These are phyloP conservation scores for Erythrocercus mccallii DNA, from an alignment of 2,113 vertebrate genomes.

Conservation along the genomic window DNA sequence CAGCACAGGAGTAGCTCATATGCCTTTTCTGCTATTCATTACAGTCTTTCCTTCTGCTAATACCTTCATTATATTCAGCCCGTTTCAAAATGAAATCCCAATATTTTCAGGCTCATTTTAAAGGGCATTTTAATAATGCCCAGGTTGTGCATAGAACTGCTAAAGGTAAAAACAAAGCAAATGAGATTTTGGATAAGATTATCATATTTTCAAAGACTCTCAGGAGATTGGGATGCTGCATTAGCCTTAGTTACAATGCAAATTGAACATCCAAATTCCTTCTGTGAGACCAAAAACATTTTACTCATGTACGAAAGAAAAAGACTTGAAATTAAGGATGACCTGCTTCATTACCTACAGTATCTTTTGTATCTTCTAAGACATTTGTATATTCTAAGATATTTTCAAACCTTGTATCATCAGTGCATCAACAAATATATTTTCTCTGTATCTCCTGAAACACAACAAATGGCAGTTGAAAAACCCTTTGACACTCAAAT, in stretches of 20 bases:
- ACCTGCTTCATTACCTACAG: background rate
- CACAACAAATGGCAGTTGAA: background rate
- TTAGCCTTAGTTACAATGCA: background rate
- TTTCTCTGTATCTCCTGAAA: background rate
- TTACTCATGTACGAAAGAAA: background rate
- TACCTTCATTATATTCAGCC: background rate
- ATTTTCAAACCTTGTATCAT: background rate
- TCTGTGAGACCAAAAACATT: background rate
- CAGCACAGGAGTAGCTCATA: background rate
- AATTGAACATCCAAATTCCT: background rate
- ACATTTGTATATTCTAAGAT: background rate
- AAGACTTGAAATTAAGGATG: background rate
- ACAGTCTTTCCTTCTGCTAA: background rate
- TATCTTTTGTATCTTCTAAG: background rate
- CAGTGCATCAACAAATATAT: background rate
- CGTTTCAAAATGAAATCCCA: slow-evolving; percentile 3
- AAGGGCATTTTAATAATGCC: slow-evolving; percentile 15
- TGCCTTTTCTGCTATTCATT: background rate
- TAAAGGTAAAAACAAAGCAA: slow-evolving; percentile 36
- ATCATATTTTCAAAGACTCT: background rate
- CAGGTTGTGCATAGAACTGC: background rate
- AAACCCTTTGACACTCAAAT: background rate
- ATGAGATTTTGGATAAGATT: background rate
- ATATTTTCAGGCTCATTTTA: slow-evolving; percentile 12
- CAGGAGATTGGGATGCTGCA: background rate